Evolutionary conservation across 1,140 invertebrate genomes (phyloP), one percentile per base, ranked within the genome.

Genomic region (Penaeus chinensis): DNA sequence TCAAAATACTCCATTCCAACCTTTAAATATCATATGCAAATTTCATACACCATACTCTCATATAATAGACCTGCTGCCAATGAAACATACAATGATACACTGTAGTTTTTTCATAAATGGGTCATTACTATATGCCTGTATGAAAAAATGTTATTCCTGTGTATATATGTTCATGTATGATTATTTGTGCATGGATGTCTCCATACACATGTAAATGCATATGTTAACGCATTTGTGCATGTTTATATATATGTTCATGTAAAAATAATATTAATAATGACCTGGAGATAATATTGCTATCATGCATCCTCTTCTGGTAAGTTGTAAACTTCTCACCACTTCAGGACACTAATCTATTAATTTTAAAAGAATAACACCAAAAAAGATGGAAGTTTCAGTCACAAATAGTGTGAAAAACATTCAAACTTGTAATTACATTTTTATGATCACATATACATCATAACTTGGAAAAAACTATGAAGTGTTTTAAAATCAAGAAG

Each of bases 331-430:
- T 47, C 47, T 47, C 47, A 47, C 47, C 47, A 47, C 69, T 74
- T 24, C 37, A 37, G 24, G 69, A 74, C 37, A 74, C 69, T 74
- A 32, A 37, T 74, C 37, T 32, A 74, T 74, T 32, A 24, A 74
- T 27, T 32, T 74, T 32, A 74, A 74, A 32, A 24, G 24, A 74
- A 18, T 74, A 74, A 24, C 24, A 24, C 37, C 37, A 74, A 74
- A 32, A 74, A 24, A 24, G 24, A 74, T 74, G 24, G 22, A 69
- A 74, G 69, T 24, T 37, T 74, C 69, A 32, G 18, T 74, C 69
- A 74, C 69, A 74, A 74, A 74, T 27, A 74, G 24, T 74, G 69
- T 74, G 69, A 74, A 74, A 74, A 37, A 27, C 37, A 32, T 32
- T 74, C 18, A 24, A 74, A 74, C 19, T 24, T 74, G 69, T 32